Evolutionary conservation across 2,797 vertebrate species (phyloP), one percentile per base, ranked within the genome.

Genomic region (Labroides dimidiatus): DNA sequence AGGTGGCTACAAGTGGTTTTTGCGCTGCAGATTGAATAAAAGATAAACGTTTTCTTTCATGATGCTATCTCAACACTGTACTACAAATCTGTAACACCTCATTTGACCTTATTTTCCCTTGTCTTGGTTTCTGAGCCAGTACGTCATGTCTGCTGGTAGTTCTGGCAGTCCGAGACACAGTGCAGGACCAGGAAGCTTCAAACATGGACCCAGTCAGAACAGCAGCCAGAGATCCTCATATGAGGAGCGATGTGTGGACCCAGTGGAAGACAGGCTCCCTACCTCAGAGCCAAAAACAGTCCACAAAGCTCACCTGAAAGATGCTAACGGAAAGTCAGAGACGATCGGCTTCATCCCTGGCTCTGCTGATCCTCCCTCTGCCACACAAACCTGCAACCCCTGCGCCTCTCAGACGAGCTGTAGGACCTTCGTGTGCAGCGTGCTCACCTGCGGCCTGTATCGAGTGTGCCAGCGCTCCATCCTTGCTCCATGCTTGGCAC

Each of bases 361-460:
- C 2, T 90, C 95, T 0, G 90, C 91, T 0, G 95, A 96, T 41
- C 78, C 92, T 1, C 23, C 91, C 1, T 17, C 92, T 0, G 61
- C 51, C 1, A 55, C 82, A 2, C 88, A 82, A 45, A 65, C 72
- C 5, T 97, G 96, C 73, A 93, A 91, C 23, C 93, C 95, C 21
- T 95, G 95, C 12, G 69, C 91, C 2, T 91, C 96, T 1, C 92
- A 91, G 6, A 90, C 87, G 36, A 91, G 93, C 6, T 97, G 96
- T 71, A 93, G 92, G 76, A 94, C 89, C 0, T 92, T 96, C 12
- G 72, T 97, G 52, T 98, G 97, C 86, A 96, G 93, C 19, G 89
- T 98, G 19, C 89, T 98, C 78, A 97, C 96, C 33, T 99, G 96
- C 1, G 97, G 97, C 53, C 82, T 95, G 57, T 98, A 95, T 69